Conservation (phyloP, 1,140 invertebrate genomes). For the Glomeris maerens region DNA sequence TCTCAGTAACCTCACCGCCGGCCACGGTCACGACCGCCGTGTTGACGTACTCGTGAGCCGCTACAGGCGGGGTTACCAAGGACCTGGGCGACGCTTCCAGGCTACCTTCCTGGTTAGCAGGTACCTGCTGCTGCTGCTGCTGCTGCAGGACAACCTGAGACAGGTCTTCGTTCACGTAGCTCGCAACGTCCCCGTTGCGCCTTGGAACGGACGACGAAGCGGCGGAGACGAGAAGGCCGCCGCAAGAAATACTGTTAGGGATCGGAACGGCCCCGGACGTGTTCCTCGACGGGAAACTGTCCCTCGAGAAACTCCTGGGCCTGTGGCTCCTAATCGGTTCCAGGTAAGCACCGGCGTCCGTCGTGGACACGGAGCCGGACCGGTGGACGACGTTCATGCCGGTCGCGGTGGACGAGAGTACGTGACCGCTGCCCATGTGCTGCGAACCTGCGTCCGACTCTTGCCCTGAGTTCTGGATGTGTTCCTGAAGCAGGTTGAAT, state of each 20-base stretch:
- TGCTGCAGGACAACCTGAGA: neutral
- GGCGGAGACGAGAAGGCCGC: neutral
- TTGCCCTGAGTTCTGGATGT: slow-evolving; percentile 47
- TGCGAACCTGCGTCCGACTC: slow-evolving; percentile 24
- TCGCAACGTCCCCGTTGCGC: neutral
- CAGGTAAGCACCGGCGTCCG: slow-evolving; percentile 16
- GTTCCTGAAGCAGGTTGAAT: slow-evolving; percentile 77
- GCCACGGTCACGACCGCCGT: slow-evolving; percentile 8
- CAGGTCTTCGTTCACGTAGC: neutral
- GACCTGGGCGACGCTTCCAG: slow-evolving; percentile 9
- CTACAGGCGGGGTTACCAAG: slow-evolving; percentile 10
- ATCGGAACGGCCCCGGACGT: neutral
- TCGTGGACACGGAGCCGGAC: slow-evolving; percentile 1
- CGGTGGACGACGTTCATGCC: neutral
- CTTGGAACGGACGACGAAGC: neutral
- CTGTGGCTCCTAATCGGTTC: slow-evolving; percentile 15
- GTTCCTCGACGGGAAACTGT: neutral
- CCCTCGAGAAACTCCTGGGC: slow-evolving; percentile 1
- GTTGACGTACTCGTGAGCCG: slow-evolving; percentile 14
- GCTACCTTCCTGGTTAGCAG: slow-evolving; percentile 1
- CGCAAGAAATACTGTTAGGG: no score
- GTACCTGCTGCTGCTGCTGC: slow-evolving; percentile 5
- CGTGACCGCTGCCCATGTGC: neutral
- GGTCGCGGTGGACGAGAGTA: neutral
- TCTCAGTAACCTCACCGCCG: no score